Evolutionary conservation across 2,797 vertebrate genomes (phyloP), one percentile per base, ranked within the genome.

Genomic region (Scolopax rusticola): DNA sequence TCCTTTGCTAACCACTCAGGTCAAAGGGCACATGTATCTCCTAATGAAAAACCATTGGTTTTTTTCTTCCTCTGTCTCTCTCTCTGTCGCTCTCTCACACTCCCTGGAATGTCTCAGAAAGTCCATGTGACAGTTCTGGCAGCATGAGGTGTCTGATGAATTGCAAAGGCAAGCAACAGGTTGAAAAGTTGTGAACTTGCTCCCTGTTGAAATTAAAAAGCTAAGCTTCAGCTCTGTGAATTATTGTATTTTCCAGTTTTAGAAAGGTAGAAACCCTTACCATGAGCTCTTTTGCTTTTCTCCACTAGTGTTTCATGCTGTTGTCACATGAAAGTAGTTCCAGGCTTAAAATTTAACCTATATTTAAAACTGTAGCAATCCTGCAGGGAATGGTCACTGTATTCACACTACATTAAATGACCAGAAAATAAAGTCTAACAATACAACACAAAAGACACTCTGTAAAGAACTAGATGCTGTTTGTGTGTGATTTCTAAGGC

Each of bases 161-260:
- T 64, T 69, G 65, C 60, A 93, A 90, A 93, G 54, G 45, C 65
- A 76, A 60, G 24, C 54, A 70, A 57, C 40, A 89, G 32, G 32
- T 30, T 87, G 64, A 36, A 94, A 88, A 89, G 36, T 32, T 82
- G 36, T 90, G 93, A 96, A 95, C 86, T 90, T 84, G 48, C 32
- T 97, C 88, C 88, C 90, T 77, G 48, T 56, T 93, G 90, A 92
- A 96, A 93, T 67, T 76, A 84, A 94, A 94, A 89, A 96, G 40
- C 15, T 43, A 82, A 78, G 21, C 28, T 90, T 75, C 38, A 90
- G n/a, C 23, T 92, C 47, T 82, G 32, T 87, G 74, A 93, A 81
- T 79, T 64, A 63, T 69, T 56, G 11, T 84, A 54, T 92, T 90
- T 94, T 93, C 24, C 32, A 56, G 19, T 79, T 93, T 95, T 73